Evolutionary conservation across 2,888 invertebrate genomes (phyloP), one percentile per base, ranked within the genome.

Genomic region (Heliothis peltigera): DNA sequence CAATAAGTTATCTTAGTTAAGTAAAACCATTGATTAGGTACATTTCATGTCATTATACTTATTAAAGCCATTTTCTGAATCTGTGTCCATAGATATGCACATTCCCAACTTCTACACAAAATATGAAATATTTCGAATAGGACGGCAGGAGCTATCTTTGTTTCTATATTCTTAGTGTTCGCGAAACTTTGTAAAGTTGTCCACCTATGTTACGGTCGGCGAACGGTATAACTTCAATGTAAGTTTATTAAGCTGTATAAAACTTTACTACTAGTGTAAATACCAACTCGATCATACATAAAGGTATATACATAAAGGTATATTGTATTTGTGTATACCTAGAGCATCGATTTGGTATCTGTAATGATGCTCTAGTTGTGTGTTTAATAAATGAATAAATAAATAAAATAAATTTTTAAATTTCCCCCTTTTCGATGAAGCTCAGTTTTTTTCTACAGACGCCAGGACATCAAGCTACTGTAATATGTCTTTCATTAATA

Each of bases 221-320:
- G 54, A 66, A 53, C n/a, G 44, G 44, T 55, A 47, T 3, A 47
- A 53, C 53, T 55, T 58, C 57, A 46, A 54, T 62, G 62, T 49
- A 62, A 58, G 54, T 67, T 67, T 62, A 67, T 58, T 57, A 57
- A 55, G 21, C 39, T 32, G 10, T 58, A 12, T 28, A 35, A 35
- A 62, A 52, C 53, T 60, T 39, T 18, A 47, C 25, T 46, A 60
- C 60, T 22, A 46, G n/a, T 22, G 47, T 39, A 53, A 39, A 35
- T 32, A 19, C n/a, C 12, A 35, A 47, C 35, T 19, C 32, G 46
- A 35, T 46, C 46, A 43, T 46, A 39, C n/a, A 3, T 32, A 8
- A 39, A 39, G 15, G n/a, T 32, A 12, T 12, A 3, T 39, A 39
- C n/a, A 39, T 39, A n/a, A n/a, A n/a, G n/a, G n/a, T n/a, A n/a